Conservation (phyloP, 2,797 vertebrate genomes). For the Gymnothorax reevesii region DNA sequence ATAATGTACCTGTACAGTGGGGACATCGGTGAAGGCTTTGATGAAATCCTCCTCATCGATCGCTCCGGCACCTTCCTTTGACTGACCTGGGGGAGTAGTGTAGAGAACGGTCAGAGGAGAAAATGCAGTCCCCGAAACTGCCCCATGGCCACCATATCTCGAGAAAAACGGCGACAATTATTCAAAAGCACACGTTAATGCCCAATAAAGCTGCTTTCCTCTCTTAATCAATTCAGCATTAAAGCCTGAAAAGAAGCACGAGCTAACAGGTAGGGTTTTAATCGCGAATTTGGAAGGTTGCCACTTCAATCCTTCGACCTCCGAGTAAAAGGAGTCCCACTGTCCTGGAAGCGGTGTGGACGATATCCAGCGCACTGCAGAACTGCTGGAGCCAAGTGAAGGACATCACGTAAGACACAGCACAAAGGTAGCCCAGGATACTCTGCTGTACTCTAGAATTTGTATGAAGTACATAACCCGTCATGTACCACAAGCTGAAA, state of each 20-base stretch:
- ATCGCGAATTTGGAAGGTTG: too few species aligned
- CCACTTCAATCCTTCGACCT: too few species aligned
- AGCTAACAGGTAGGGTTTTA: too few species aligned
- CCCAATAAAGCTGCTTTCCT: neutral
- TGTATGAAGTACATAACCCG: too few species aligned
- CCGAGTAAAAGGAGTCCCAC: too few species aligned
- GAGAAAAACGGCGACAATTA: neutral
- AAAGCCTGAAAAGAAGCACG: neutral
- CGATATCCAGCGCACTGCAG: neutral
- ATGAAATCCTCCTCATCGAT: conserved; percentile 96
- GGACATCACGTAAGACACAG: neutral
- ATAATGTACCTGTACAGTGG: conserved; percentile 82
- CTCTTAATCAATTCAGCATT: neutral
- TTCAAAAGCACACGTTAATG: neutral
- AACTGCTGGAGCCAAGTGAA: neutral
- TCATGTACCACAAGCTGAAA: too few species aligned
- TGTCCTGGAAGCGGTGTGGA: too few species aligned
- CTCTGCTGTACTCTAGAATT: too few species aligned
- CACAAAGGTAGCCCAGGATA: neutral
- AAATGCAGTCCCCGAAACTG: neutral
- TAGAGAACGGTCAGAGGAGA: conserved; percentile 19
- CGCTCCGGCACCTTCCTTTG: conserved; percentile 88
- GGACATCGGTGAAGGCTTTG: conserved; percentile 93
- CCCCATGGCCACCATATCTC: neutral
- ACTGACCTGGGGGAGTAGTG: conserved; percentile 65